Base-by-base conservation (phyloP, 2,797 vertebrate genomes). In the Parauchenoglanis punctatus region DNA sequence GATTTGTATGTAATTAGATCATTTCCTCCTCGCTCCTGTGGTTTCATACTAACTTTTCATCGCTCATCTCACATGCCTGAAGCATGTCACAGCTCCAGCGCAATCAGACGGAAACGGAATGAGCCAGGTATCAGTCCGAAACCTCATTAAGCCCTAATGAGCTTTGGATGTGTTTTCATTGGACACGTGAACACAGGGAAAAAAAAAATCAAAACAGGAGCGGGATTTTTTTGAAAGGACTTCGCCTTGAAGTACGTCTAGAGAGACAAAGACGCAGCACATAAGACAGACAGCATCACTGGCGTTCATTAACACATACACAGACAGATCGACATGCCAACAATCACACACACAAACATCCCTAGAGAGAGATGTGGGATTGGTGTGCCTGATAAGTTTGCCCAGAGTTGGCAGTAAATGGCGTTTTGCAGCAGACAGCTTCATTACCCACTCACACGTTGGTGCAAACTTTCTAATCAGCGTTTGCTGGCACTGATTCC, bases 381-480 rank as follows among this genome's bases (percentile, higher is more conserved):
- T 44, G 63, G 81, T 76, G 81, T 76, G 59, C 81, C 58, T 61
- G 63, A 18, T 25, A 88, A 67, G 81, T 84, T 87, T 67, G 58
- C 49, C 25, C 59, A 4, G 73, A 75, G n/a, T 73, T 86, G 87
- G 87, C 87, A 84, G 49, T 56, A 25, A 82, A 56, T 46, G 67
- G 56, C 54, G 49, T 83, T 87, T 54, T 81, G 65, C 31, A 87
- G 40, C 73, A 86, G 84, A 85, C 88, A 85, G 77, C 83, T 87
- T 85, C 83, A 89, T 89, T 85, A 89, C 56, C 49, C 58, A 81
- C 77, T 81, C 72, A 85, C 86, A 90, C 89, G 72, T 58, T 70
- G 54, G 72, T 84, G 76, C 68, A 44, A 88, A 87, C 59, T 86
- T 63, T 84, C 52, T 87, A 88, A 88, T 88, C 83, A 83, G 80